A percentile compares a stretch with the other conserved stretches of the same genome.
phyloP scores from a whole-genome alignment of 2,113 vertebrate species.

The Clarias magur region DNA sequence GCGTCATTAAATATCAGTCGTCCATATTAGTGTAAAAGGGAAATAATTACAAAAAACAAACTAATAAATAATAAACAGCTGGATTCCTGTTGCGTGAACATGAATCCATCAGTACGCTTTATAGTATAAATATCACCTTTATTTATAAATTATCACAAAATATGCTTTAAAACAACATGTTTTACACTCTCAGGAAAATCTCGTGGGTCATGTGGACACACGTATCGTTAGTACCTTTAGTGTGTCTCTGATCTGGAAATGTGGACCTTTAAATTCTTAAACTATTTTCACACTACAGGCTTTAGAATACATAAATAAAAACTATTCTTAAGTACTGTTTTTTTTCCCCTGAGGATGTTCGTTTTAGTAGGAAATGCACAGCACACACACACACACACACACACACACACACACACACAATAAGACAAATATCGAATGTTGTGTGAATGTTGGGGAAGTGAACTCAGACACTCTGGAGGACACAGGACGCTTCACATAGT shows the following conservation, averaged over 20 bases:
- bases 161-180: background rate
- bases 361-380: background rate
- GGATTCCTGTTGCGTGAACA: background rate
- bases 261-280: background rate
- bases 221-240: background rate
- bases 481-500: background rate
- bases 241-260: background rate
- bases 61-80: background rate
- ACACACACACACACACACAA: background rate
- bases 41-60: background rate
- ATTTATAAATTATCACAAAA: background rate
- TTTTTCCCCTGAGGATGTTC: background rate
- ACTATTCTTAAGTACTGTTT: background rate
- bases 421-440: background rate
- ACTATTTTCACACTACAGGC: background rate
- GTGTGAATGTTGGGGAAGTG: background rate
- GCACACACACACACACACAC: background rate
- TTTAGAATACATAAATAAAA: background rate
- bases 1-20: background rate
- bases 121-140: background rate
- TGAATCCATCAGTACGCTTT: background rate
- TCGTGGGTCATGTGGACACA: background rate
- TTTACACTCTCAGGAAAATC: background rate
- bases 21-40: background rate
- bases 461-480: background rate